These are phyloP conservation scores for Madoqua kirkii DNA, from an alignment of 2,113 vertebrate genomes.

Conservation along the genomic window DNA sequence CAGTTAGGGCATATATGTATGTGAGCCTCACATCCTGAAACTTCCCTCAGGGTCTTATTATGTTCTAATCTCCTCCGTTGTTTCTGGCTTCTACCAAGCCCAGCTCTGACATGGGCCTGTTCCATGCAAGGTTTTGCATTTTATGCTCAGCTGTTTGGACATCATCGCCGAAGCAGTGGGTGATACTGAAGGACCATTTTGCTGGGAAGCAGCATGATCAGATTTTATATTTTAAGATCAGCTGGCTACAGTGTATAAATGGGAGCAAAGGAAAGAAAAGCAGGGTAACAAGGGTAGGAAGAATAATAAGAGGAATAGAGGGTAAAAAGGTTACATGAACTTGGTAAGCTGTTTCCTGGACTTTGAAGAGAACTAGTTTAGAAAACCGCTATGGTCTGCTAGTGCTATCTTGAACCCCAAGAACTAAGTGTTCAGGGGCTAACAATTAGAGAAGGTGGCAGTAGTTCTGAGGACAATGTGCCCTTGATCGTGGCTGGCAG, in stretches of 20 bases:
- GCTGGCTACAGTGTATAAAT: background rate
- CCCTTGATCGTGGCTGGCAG: background rate
- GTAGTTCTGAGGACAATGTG: background rate
- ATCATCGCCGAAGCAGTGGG: background rate
- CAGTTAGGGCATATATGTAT: background rate
- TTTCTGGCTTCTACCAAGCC: background rate
- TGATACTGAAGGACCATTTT: background rate
- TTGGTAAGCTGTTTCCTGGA: background rate
- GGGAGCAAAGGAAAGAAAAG: background rate
- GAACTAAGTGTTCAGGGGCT: background rate
- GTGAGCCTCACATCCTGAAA: background rate
- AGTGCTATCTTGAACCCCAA: background rate
- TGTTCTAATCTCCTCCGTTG: background rate
- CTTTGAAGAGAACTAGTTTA: background rate
- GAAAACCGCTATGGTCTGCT: background rate
- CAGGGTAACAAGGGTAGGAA: background rate
- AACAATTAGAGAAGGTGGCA: background rate
- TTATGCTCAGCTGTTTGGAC: background rate
- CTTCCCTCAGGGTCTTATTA: background rate
- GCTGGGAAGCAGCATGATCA: background rate
- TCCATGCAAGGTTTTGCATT: background rate
- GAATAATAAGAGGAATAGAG: background rate
- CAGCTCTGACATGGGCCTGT: background rate
- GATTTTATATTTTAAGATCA: background rate
- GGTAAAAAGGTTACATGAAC: background rate